A percentile compares a stretch with the other conserved stretches of the same genome.
These are phyloP conservation scores for Thymallus thymallus DNA, from an alignment of 2,113 vertebrate species.

Conservation along the genomic window DNA sequence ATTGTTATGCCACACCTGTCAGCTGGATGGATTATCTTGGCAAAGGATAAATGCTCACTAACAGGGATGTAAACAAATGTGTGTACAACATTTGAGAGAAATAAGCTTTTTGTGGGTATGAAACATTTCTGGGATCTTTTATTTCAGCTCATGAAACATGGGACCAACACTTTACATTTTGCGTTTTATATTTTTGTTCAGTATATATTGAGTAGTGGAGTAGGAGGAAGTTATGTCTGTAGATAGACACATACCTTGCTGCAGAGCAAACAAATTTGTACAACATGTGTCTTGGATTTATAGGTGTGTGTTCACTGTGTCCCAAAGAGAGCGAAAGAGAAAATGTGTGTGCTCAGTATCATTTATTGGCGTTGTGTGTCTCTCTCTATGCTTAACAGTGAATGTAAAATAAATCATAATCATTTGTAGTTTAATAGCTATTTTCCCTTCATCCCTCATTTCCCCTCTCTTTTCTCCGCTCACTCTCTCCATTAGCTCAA, in stretches of 20 bases:
- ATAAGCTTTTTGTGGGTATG: no score
- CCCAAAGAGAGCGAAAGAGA: neutral
- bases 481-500: neutral
- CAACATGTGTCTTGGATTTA: constrained; percentile 6
- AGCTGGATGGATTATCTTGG: no score
- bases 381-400: neutral
- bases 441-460: neutral
- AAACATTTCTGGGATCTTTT: no score
- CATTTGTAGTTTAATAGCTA: neutral
- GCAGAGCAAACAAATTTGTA: constrained; percentile 8
- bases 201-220: no score
- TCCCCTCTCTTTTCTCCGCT: neutral
- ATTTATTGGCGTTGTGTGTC: neutral
- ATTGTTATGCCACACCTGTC: no score
- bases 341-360: neutral
- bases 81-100: no score
- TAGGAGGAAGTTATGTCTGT: no score
- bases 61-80: no score
- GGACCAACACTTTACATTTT: no score
- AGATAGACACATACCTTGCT: constrained; percentile 1
- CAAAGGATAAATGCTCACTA: no score
- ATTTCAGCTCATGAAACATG: no score
- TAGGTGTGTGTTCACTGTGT: neutral
- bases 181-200: no score
- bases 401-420: neutral